Base-by-base conservation (phyloP, 2,888 invertebrate genomes). In the Drosophila austrosaltans region DNA sequence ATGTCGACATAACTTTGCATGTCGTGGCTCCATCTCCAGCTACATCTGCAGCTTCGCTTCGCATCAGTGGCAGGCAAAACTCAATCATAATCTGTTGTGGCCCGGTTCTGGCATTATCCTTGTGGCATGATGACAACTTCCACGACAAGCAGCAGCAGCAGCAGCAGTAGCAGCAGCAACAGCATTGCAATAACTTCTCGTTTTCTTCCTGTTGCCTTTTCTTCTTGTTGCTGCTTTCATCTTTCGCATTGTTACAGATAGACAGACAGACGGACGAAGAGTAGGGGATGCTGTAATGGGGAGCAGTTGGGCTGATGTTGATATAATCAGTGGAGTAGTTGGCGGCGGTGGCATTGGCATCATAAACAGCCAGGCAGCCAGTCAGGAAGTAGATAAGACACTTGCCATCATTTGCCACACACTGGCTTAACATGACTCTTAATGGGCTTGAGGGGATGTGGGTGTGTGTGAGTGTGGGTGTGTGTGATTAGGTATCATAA, bases 161-260 rank as follows among this genome's bases (percentile, higher is more conserved):
- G 65, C n/a, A n/a, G n/a, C n/a, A n/a, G n/a, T 59, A 66, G 65
- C 62, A 66, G 7, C 59, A 66, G 7, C 53, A 74, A 69, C 77
- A 48, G 76, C 79, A 79, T 79, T 86, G 89, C 89, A 86, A 89
- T 86, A 86, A 89, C 79, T 86, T 84, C 81, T 86, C 81, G 86
- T 86, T 86, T 82, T 68, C 67, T 69, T 66, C 48, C 48, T 59
- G 68, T 40, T 59, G 75, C 57, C 44, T 57, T 56, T 63, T 63
- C 54, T 57, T 20, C 53, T 44, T 62, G 30, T 30, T 59, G 48
- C 20, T 62, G 69, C 22, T 44, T 48, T 48, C 48, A 48, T 48
- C 48, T 48, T 48, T 48, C 48, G 48, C 25, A 48, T 48, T 48
- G 48, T 48, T 48, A 48, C 20, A 48, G 48, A 25, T 6, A 16